A percentile compares a stretch with the other conserved stretches of the same genome.
phyloP scores from a whole-genome alignment of 2,113 vertebrate genomes.

The Anoplopoma fimbria region DNA sequence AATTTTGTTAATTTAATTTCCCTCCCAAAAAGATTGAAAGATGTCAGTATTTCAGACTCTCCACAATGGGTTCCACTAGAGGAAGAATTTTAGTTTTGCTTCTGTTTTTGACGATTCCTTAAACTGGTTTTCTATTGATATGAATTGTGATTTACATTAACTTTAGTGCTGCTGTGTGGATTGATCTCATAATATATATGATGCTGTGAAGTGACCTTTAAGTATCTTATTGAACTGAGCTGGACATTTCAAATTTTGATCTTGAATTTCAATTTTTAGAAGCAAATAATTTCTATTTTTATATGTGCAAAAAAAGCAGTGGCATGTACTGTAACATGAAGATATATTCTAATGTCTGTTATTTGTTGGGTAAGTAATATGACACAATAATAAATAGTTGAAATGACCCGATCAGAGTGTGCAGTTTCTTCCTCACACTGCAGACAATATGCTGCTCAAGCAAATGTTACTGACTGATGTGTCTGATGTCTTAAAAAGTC shows the following conservation, averaged over 20 bases:
- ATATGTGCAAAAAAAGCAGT: slow-evolving; percentile 71
- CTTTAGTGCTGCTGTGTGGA: slow-evolving; percentile 53
- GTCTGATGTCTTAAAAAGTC: not conserved
- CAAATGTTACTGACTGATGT: not conserved
- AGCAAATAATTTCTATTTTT: slow-evolving; percentile 82
- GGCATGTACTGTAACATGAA: slow-evolving; percentile 64
- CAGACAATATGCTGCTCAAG: not conserved
- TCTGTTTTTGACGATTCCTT: slow-evolving; percentile 4
- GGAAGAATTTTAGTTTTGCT: not conserved
- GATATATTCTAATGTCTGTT: slow-evolving; percentile 30
- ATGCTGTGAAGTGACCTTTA: slow-evolving; percentile 76
- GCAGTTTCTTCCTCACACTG: not conserved
- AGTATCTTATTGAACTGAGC: slow-evolving; percentile 62
- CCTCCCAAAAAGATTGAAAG: slow-evolving; percentile 10
- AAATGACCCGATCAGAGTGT: slow-evolving; percentile 8
- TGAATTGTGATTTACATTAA: slow-evolving; percentile 40
- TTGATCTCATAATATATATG: slow-evolving; percentile 50
- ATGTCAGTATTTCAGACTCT: slow-evolving; percentile 32
- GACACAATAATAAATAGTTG: slow-evolving; percentile 64
- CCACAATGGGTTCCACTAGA: slow-evolving; percentile 24
- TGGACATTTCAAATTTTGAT: slow-evolving; percentile 69
- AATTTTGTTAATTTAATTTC: slow-evolving; percentile 21
- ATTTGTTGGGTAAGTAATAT: slow-evolving; percentile 59
- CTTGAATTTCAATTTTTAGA: slow-evolving; percentile 72
- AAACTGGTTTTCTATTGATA: slow-evolving; percentile 48